Percentiles rank a stretch among this genome's conserved stretches.
phyloP scores from a whole-genome alignment of 2,797 vertebrate genomes.

The Chaetophractus vellerosus region DNA sequence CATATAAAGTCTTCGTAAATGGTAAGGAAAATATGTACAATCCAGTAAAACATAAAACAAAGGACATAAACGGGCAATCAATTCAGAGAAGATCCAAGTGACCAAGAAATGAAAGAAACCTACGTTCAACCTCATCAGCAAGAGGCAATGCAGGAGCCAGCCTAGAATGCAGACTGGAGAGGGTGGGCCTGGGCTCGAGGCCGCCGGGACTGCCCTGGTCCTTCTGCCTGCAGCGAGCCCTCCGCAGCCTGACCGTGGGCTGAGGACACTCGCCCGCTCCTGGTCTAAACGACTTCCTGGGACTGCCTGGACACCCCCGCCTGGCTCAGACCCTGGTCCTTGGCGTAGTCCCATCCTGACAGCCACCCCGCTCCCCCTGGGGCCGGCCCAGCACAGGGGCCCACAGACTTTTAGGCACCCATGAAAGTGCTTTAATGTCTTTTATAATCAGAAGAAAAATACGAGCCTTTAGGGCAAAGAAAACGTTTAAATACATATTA shows the following conservation, averaged over 20 bases:
- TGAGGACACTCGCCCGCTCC: neutral
- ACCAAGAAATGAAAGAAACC: accelerated
- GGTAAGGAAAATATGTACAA: neutral
- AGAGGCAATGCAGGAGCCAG: no score
- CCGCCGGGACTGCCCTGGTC: neutral
- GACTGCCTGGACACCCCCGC: no score
- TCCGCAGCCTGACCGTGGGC: no score
- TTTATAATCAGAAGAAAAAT: neutral
- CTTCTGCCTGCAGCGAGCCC: neutral
- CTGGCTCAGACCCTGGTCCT: accelerated
- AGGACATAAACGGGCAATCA: neutral
- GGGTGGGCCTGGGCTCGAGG: accelerated
- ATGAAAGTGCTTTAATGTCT: neutral
- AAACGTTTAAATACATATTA: neutral
- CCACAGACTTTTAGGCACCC: neutral
- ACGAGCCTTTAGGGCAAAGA: neutral
- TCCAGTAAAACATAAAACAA: neutral
- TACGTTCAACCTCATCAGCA: accelerated
- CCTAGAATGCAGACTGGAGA: neutral
- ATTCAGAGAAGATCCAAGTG: no score
- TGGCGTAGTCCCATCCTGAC: neutral
- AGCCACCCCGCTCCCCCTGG: no score
- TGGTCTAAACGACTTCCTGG: neutral
- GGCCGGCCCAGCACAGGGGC: neutral
- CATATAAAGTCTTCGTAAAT: neutral